Base-by-base conservation (phyloP, 2,888 invertebrate genomes). In the Dryococelus australis region DNA sequence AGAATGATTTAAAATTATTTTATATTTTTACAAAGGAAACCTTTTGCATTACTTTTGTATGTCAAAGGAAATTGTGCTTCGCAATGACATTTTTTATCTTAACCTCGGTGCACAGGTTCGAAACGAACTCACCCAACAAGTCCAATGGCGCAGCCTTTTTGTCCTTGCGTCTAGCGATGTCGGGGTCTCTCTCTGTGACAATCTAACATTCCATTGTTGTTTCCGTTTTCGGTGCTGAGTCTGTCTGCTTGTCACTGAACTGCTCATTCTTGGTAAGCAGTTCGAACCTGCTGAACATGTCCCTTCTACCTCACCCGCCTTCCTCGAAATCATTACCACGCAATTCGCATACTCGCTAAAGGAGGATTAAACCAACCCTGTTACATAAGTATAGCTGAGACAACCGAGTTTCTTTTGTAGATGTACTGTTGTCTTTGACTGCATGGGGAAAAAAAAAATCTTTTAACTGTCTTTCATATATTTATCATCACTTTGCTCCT, bases 121-220 rank as follows among this genome's bases (percentile, higher is more conserved):
- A 35, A 1, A 35, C 4, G 35, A 35, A 35, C 35, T 35, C 35
- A 4, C 35, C 4, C 4, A 35, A 65, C 65, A 65, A n/a, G 24
- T 51, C n/a, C 65, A 24, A 65, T 65, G 65, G 65, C n/a, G 16
- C 65, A 65, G 65, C 65, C 65, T 65, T 65, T 24, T n/a, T 65
- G 65, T 10, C 16, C n/a, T 0, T 24, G 24, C 24, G 65, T 12
- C 65, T 65, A 65, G 65, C 16, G n/a, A 65, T 65, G 65, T 65
- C 16, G 28, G 83, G 16, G 35, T 35, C 35, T 83, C 88, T 88
- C 87, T 88, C 88, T 89, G 88, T 88, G 89, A 89, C 89, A 89
- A 89, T 89, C 89, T 89, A 87, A 85, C 47, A 35, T 24, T 85
- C 79, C 83, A 83, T 13, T 83, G 83, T 83, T 83, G 35, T 83